Evolutionary conservation across 2,888 invertebrate species (phyloP), one percentile per base, ranked within the genome.

Genomic region (Agrochola lota): DNA sequence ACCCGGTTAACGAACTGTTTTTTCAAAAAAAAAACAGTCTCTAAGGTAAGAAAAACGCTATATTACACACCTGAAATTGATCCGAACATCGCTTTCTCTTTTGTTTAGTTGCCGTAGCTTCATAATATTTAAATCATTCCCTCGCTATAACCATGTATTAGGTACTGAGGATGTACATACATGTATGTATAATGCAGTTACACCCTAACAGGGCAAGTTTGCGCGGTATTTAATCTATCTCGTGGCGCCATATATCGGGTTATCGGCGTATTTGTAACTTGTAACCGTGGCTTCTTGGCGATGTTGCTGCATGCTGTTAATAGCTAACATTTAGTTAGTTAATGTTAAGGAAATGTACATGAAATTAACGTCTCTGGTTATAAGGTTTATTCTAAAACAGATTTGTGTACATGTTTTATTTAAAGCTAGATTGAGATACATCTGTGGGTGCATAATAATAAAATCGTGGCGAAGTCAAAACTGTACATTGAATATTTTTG

Each of bases 171-270:
- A 52, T 49, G 30, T 46, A 23, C 43, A 23, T 66, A 20, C 15
- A 23, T 23, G 40, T 52, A 63, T 57, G 30, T 43, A 15, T 83
- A 80, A 64, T 69, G 77, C 59, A 77, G 57, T 64, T 77, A 69
- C 63, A 52, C 15, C 12, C 55, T 43, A 40, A 72, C 63, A 59
- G 64, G 60, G 49, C 43, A 80, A 75, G 75, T 72, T 72, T 72
- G 60, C 71, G 15, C 43, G 59, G 80, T 64, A 80, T 80, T 72
- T 85, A 83, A 85, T 85, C 57, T 74, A 75, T 74, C 43, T 57
- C 52, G 71, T 59, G 35, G 57, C 43, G 64, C 46, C 43, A 60
- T 49, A 77, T 83, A 80, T 77, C 30, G 52, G 57, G 67, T 71
- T 83, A 74, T 80, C 68, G 74, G 70, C 55, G 71, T 66, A 85